Evolutionary conservation across 2,797 vertebrate species (phyloP), one percentile per base, ranked within the genome.

Genomic region (Manis javanica): DNA sequence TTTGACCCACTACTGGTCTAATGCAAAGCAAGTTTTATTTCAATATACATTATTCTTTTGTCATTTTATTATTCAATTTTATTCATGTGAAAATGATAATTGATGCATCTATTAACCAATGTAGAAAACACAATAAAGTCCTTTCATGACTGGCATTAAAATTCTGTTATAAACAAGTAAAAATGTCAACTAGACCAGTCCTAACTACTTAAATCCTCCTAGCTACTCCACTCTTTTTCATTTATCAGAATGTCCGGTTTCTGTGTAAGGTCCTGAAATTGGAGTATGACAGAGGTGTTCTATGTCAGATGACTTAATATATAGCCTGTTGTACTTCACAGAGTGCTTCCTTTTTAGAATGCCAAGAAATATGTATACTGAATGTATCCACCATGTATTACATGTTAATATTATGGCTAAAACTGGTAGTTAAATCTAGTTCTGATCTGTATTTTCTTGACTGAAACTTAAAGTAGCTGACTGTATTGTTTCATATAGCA

Each of bases 361-460:
- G 53, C 78, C 74, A 91, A 88, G 59, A 93, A 86, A 74, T 59
- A 39, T 39, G 37, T 39, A 18, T 75, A 68, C 19, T 39, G 59
- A 69, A 16, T 74, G 2, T 55, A 69, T 71, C 29, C 14, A 55
- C 31, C 39, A 19, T 55, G 26, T 51, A 37, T 59, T 95, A 21
- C 31, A 79, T 71, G 77, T 91, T 92, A 51, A 59, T 77, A 75
- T 89, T 75, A 57, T 55, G 42, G 29, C 91, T 88, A 68, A 94
- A 72, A 69, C 64, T 59, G n/a, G 55, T 77, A 78, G 63, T 88
- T 96, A 82, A 87, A 72, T 53, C 46, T 82, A 85, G 49, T 77
- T 95, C 81, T 64, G 66, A 74, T 90, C 92, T 88, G 29, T 11
- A 31, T 37, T 93, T 77, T 95, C 72, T 93, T 96, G 79, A 83